Evolutionary conservation across 2,113 vertebrate species (phyloP), one percentile per base, ranked within the genome.

Genomic region (Erythrocebus patas): DNA sequence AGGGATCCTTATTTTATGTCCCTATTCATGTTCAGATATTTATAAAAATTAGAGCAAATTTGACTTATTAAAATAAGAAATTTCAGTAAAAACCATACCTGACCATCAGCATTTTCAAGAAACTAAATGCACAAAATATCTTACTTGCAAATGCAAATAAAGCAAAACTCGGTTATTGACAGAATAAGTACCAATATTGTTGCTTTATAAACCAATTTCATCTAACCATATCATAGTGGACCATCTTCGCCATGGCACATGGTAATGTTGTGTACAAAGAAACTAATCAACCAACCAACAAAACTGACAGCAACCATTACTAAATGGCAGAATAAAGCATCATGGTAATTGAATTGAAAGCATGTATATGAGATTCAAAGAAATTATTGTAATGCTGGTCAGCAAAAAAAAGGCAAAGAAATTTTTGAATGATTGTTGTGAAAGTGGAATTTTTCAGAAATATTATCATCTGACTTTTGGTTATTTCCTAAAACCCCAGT

Each of bases 61-160:
- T 50, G n/a, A 91, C 30, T 52, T 93, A 12, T 80, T 89, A 45
- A 94, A 81, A 66, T 82, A 89, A 97, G 25, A 95, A 83, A 83
- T 89, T 88, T 12, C 30, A 35, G 18, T 35, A 64, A 87, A 93
- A 89, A 27, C 2, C 27, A 48, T 59, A n/a, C 9, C 38, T 79
- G 20, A 73, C 73, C 22, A 43, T 88, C 5, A 81, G 20, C 40
- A 48, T 89, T 95, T 40, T 75, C 8, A 61, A 80, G 38, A 81
- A 94, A 43, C 80, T 81, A 50, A 88, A n/a, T 35, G 25, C 11
- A 70, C 6, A 86, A 92, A 93, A 38, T 40, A 12, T 64, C 64
- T 59, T 14, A 23, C 81, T 96, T 13, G 57, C 35, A 89, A 78
- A 91, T n/a, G 14, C 16, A 94, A 85, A 94, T 91, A 76, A 61